These are phyloP conservation scores for Hylaeus anthracinus DNA, from an alignment of 1,140 invertebrate species.

Conservation along the genomic window DNA sequence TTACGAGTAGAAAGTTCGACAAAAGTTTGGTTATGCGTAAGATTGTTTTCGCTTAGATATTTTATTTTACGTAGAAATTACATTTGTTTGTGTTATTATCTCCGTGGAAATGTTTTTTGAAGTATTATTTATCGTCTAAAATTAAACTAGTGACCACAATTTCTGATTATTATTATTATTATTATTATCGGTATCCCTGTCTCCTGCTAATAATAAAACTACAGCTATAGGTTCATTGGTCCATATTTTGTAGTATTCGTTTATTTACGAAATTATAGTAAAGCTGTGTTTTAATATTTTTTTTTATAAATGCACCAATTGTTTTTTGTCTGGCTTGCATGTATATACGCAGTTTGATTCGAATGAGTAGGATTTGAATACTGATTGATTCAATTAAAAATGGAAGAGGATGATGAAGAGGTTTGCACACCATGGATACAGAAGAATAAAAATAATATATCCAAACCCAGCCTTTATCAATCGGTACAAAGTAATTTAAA, in stretches of 20 bases:
- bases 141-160: no score
- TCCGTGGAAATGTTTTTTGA: not conserved
- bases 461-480: slow-evolving; percentile 58
- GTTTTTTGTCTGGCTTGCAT: slow-evolving; percentile 44
- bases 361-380: slow-evolving; percentile 42
- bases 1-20: not conserved
- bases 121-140: no score
- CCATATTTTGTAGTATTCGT: not conserved
- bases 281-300: not conserved
- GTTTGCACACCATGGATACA: slow-evolving; percentile 32
- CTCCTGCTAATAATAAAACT: not conserved
- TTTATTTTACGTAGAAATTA: not conserved
- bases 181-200: no score
- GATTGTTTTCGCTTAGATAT: not conserved
- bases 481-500: slow-evolving; percentile 58
- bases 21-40: not conserved
- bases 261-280: not conserved
- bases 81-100: not conserved
- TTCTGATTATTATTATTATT: not conserved
- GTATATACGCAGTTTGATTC: slow-evolving; percentile 41
- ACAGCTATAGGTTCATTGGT: no score
- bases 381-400: slow-evolving; percentile 50
- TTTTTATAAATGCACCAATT: slow-evolving; percentile 4
- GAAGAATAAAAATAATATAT: slow-evolving; percentile 29
- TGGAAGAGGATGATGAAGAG: slow-evolving; percentile 69